Evolutionary conservation across 2,888 invertebrate genomes (phyloP), one percentile per base, ranked within the genome.

Genomic region (Pollenia griseotomentosa): DNA sequence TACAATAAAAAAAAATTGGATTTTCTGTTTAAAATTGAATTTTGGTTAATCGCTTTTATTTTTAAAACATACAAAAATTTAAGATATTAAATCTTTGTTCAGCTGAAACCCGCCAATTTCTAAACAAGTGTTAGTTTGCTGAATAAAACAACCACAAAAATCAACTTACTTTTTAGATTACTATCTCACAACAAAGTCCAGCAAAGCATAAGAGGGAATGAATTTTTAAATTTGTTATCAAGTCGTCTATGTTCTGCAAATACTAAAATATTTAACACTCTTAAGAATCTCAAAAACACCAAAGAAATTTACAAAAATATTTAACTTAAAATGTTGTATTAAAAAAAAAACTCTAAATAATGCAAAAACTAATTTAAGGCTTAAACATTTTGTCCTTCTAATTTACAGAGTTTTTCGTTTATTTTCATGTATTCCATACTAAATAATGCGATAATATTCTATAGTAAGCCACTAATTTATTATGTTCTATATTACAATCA

Each of bases 401-500:
- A 33, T 33, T 23, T 57, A 5, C 11, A 12, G 4, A 7, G 5
- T 53, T 7, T 14, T 53, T 53, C 6, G 16, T 57, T 57, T 16
- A 19, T 16, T 16, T 63, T 61, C 61, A 16, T 63, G 63, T 63
- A 9, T 63, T 16, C 42, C 40, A 63, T 63, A 44, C 19, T 44
- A 46, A 59, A 59, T 40, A 42, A 42, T n/a, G 16, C 8, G 42
- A 63, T 63, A 63, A 1, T 59, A 14, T 57, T 14, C n/a, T 42
- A 44, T 40, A 63, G n/a, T 10, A 42, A 9, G 42, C 16, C 65
- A 42, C 57, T 44, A 44, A 44, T 46, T 71, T 19, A 71, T 57
- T 71, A 14, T 71, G 8, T 71, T 12, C 44, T 71, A 6, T 57
- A 44, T 57, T n/a, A 23, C 65, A 44, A 44, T 44, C 19, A 57